Evolutionary conservation across 2,797 vertebrate genomes (phyloP).

Genomic region (Mustela erminea): DNA sequence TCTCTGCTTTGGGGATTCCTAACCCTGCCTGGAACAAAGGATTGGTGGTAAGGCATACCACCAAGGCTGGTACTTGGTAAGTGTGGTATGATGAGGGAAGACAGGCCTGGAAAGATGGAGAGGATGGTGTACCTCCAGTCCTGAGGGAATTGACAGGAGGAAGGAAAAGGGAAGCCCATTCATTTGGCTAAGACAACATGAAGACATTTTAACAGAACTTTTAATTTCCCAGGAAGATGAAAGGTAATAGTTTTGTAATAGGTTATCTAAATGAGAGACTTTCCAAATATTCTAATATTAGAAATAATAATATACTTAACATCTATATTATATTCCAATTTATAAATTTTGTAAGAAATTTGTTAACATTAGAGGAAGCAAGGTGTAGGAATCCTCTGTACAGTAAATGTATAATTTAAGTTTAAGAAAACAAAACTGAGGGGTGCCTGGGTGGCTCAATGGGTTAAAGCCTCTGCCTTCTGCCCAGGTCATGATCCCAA

Average conservation of each 20-base stretch:
- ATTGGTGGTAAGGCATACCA: not conserved
- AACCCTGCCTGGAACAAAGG: not conserved
- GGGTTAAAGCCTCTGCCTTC: too few relatives aligned
- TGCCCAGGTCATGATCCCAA: too few relatives aligned
- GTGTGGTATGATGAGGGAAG: not conserved
- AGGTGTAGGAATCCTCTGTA: not conserved
- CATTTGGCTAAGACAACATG: not conserved
- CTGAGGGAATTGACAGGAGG: not conserved
- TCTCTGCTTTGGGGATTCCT: not conserved
- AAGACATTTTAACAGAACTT: not conserved
- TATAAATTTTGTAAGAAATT: not conserved
- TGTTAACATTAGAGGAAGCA: not conserved
- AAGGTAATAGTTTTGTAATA: constrained; percentile 1
- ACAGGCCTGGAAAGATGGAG: not conserved
- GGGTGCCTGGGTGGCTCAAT: too few relatives aligned
- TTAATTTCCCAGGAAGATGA: not conserved
- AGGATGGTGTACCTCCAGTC: too few relatives aligned
- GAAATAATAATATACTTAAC: not conserved
- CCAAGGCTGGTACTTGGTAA: not conserved
- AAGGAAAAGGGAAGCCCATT: not conserved
- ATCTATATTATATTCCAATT: not conserved
- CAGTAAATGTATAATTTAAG: not conserved
- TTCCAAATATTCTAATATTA: constrained; percentile 3
- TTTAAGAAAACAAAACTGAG: not conserved
- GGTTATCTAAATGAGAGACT: not conserved